Conservation (phyloP, 1,140 invertebrate species). For the Nasonia vitripennis region DNA sequence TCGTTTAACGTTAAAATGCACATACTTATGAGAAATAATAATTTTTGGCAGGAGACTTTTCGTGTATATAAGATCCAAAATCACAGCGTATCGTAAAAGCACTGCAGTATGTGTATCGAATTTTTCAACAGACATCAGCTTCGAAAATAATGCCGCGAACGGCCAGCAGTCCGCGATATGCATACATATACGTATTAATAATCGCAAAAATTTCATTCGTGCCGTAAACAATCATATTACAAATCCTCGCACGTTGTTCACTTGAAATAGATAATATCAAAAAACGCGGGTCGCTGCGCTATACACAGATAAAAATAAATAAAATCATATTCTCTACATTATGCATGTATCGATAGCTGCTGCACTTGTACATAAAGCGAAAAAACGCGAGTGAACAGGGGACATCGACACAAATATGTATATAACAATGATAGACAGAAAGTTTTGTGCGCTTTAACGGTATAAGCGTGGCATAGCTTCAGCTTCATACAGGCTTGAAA, state of each 20-base stretch:
- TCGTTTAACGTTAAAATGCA: not conserved
- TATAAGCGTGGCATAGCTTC: not conserved
- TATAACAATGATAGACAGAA: not conserved
- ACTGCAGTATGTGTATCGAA: not conserved
- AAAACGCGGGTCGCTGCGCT: not conserved
- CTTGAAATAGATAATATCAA: not conserved
- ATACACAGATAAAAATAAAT: not conserved
- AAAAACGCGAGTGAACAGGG: not conserved
- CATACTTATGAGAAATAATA: not conserved
- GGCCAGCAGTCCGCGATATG: not conserved
- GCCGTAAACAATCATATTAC: not conserved
- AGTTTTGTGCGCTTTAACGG: constrained; percentile 9
- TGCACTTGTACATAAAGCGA: not conserved
- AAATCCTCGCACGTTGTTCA: not conserved
- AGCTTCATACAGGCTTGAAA: no score
- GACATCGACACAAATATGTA: not conserved
- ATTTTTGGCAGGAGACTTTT: not conserved
- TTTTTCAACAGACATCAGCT: not conserved
- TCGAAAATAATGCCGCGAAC: not conserved
- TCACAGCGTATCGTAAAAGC: not conserved
- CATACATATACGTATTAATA: not conserved
- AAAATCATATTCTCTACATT: not conserved
- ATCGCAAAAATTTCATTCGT: not conserved
- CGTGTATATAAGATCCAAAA: not conserved
- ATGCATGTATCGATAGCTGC: not conserved